Evolutionary conservation across 2,888 invertebrate species (phyloP).

Genomic region (Cheilosia vernalis): DNA sequence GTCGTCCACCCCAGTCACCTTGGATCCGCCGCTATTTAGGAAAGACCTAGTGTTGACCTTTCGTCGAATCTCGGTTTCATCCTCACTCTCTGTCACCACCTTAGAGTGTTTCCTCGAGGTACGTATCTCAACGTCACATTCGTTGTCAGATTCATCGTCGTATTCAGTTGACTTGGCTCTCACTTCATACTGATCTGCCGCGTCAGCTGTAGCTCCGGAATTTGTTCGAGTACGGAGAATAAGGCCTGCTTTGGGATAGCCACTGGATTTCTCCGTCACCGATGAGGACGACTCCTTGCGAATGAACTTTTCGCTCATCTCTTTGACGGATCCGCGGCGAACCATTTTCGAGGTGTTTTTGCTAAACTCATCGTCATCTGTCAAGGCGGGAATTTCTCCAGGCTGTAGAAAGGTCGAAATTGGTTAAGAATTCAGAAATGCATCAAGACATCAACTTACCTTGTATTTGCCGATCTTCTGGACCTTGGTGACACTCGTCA

Average conservation of each 20-base stretch:
- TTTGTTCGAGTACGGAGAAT: constrained; percentile 86
- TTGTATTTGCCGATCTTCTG: constrained; percentile 78
- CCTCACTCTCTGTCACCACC: constrained; percentile 78
- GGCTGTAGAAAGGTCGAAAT: constrained; percentile 1
- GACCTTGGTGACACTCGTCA: constrained; percentile 80
- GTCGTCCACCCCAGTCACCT: constrained; percentile 90
- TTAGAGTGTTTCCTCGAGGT: constrained; percentile 76
- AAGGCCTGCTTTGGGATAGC: constrained; percentile 89
- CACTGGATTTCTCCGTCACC: constrained; percentile 78
- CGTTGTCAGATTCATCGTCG: constrained; percentile 71
- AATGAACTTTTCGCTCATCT: constrained; percentile 91
- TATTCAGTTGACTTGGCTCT: constrained; percentile 59
- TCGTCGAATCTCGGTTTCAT: constrained; percentile 78
- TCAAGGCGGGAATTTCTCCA: constrained; percentile 46
- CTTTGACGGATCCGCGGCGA: constrained; percentile 90
- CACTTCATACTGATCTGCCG: constrained; percentile 81
- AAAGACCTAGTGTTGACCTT: constrained; percentile 85
- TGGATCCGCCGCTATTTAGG: constrained; percentile 87
- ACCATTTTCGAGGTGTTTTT: constrained; percentile 80
- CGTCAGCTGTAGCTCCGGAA: constrained; percentile 78
- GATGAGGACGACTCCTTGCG: constrained; percentile 85
- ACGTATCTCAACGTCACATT: constrained; percentile 77
- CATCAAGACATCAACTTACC: constrained; percentile 29
- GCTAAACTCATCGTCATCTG: constrained; percentile 49
- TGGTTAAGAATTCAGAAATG: not conserved